A percentile compares a stretch with the other conserved stretches of the same genome.
Conservation (phyloP, 2,113 vertebrate species). For the Pagrus major region DNA sequence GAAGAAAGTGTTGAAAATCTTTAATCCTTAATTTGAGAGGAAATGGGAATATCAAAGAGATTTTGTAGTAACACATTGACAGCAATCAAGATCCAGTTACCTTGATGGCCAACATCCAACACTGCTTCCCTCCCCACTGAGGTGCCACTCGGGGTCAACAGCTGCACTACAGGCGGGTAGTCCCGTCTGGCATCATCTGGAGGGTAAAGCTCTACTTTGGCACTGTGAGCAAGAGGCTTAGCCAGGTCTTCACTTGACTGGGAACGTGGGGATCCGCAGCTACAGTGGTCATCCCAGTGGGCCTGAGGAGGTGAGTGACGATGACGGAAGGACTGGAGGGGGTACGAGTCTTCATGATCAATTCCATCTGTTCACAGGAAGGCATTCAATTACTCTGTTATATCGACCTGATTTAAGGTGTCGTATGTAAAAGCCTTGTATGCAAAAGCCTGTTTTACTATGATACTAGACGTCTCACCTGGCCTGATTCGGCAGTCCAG, state of each 20-base stretch:
- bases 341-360: conserved; percentile 85
- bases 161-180: conserved; percentile 75
- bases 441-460: background rate
- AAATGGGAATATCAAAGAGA: background rate
- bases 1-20: background rate
- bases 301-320: conserved; percentile 73
- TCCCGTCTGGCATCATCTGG: conserved; percentile 72
- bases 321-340: conserved; percentile 80
- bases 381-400: background rate
- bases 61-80: background rate
- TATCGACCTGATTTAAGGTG: background rate
- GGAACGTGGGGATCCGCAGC: conserved; percentile 86
- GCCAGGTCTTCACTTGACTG: conserved; percentile 84
- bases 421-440: too few relatives aligned
- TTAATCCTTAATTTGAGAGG: background rate
- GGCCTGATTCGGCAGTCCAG: conserved; percentile 85
- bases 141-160: conserved; percentile 66
- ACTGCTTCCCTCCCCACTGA: conserved; percentile 57
- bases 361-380: conserved; percentile 78
- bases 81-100: conserved; percentile 37
- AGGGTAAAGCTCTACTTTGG: conserved; percentile 72
- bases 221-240: conserved; percentile 67
- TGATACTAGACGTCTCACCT: conserved; percentile 82
- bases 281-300: conserved; percentile 84
- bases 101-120: conserved; percentile 74